Percentiles rank a stretch among this genome's conserved stretches.
Evolutionary conservation across 2,113 vertebrate genomes (phyloP).

Genomic region (Panthera tigris): DNA sequence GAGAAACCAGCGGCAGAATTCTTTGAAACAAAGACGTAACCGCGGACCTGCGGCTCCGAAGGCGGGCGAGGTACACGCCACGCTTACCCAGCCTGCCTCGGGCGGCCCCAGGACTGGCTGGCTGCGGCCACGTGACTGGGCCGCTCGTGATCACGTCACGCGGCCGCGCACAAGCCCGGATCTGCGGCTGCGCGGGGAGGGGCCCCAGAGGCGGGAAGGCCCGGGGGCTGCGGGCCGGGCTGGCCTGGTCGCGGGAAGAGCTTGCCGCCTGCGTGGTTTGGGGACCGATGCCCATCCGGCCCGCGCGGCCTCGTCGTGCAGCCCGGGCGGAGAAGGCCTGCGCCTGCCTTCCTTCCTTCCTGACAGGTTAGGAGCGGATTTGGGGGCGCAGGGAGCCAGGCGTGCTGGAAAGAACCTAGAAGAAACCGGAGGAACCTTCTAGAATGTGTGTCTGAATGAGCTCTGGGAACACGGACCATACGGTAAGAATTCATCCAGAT

Average conservation of each 20-base stretch:
- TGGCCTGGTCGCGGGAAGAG: no score
- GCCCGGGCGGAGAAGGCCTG: background rate
- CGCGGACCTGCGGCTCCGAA: rapidly evolving
- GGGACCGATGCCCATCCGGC: rapidly evolving
- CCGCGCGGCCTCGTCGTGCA: background rate
- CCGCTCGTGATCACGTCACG: rapidly evolving
- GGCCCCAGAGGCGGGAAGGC: rapidly evolving
- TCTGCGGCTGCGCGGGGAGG: background rate
- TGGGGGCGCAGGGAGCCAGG: background rate
- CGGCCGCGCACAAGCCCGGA: rapidly evolving
- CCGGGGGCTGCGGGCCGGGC: background rate
- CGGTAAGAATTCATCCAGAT: background rate
- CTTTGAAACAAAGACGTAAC: background rate
- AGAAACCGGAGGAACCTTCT: no score
- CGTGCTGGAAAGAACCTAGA: no score
- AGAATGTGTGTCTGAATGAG: background rate
- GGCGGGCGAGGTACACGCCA: rapidly evolving
- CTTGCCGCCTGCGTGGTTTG: rapidly evolving
- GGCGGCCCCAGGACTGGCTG: rapidly evolving
- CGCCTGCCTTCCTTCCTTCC: background rate
- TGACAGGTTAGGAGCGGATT: background rate
- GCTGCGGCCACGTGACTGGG: background rate
- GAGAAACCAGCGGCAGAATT: rapidly evolving
- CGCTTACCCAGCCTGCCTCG: rapidly evolving
- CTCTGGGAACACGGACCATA: background rate